phyloP scores from a whole-genome alignment of 2,888 invertebrate genomes.

The Megastigmus dorsalis region DNA sequence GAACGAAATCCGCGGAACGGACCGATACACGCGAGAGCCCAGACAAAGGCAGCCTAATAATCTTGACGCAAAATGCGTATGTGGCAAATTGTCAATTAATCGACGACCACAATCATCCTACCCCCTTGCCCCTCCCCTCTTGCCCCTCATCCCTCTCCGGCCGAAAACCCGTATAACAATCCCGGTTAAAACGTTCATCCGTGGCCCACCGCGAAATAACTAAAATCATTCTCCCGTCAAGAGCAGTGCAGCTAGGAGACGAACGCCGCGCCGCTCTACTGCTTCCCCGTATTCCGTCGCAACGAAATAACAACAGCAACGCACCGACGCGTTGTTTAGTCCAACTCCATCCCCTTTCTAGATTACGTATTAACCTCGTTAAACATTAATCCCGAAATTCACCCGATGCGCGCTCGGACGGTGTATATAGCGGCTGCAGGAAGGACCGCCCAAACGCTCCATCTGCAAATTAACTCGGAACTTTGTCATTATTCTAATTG shows the following conservation, averaged over 20 bases:
- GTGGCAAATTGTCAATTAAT: too few relatives aligned
- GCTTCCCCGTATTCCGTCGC: background rate
- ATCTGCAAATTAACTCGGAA: constrained; percentile 61
- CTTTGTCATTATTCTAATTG: constrained; percentile 68
- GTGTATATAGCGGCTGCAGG: background rate
- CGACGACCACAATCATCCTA: too few relatives aligned
- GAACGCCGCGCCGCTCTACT: background rate
- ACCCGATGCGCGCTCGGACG: background rate
- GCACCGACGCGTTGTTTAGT: too few relatives aligned
- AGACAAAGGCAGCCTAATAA: too few relatives aligned
- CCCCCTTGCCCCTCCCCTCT: too few relatives aligned
- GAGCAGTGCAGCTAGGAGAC: background rate
- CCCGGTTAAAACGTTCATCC: background rate
- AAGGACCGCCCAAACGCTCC: constrained; percentile 13
- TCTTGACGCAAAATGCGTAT: too few relatives aligned
- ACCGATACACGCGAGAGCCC: too few relatives aligned
- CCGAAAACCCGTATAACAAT: too few relatives aligned
- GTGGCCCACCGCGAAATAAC: background rate
- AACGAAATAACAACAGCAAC: too few relatives aligned
- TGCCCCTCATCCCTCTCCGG: too few relatives aligned
- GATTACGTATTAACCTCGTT: constrained; percentile 37
- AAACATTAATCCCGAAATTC: constrained; percentile 46
- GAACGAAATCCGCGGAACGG: too few relatives aligned
- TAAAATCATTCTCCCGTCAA: constrained; percentile 1
- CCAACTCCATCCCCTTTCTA: too few relatives aligned